phyloP scores from a whole-genome alignment of 1,140 invertebrate species.

The Drosophila sulfurigaster region DNA sequence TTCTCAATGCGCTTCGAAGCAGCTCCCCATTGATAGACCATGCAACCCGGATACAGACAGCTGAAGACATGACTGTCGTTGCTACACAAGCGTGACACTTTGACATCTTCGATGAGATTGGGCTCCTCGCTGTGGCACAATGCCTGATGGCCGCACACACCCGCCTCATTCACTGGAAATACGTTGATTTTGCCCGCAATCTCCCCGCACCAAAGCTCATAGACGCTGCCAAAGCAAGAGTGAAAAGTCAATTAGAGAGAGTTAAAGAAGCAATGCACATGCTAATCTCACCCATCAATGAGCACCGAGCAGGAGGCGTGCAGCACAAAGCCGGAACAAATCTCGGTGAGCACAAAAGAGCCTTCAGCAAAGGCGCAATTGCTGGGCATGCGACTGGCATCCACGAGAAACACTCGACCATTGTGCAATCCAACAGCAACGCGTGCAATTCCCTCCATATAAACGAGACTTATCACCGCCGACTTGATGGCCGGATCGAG shows the following conservation, averaged over 20 bases:
- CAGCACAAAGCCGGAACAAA: slow-evolving; percentile 88
- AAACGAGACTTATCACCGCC: slow-evolving; percentile 88
- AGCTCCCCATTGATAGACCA: slow-evolving; percentile 94
- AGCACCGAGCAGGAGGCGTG: slow-evolving; percentile 87
- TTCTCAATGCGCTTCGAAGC: slow-evolving; percentile 89
- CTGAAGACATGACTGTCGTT: slow-evolving; percentile 89
- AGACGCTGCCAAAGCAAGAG: slow-evolving; percentile 79
- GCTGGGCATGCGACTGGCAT: slow-evolving; percentile 87
- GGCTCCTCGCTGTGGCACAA: slow-evolving; percentile 81
- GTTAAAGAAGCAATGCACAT: neutral
- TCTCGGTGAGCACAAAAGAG: slow-evolving; percentile 91
- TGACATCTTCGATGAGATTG: slow-evolving; percentile 85
- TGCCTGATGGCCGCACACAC: slow-evolving; percentile 87
- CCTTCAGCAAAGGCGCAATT: slow-evolving; percentile 89
- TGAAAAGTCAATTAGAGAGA: neutral
- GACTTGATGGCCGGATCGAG: slow-evolving; percentile 86
- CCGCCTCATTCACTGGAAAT: slow-evolving; percentile 87
- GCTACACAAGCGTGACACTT: slow-evolving; percentile 88
- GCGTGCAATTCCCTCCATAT: slow-evolving; percentile 88
- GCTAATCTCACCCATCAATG: slow-evolving; percentile 83
- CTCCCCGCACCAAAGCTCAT: slow-evolving; percentile 92
- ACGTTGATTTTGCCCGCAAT: slow-evolving; percentile 90
- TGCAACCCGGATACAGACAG: slow-evolving; percentile 92
- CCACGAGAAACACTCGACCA: slow-evolving; percentile 91
- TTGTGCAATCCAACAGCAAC: slow-evolving; percentile 91